Evolutionary conservation across 2,888 invertebrate genomes (phyloP).

Genomic region (Phasia obesa): DNA sequence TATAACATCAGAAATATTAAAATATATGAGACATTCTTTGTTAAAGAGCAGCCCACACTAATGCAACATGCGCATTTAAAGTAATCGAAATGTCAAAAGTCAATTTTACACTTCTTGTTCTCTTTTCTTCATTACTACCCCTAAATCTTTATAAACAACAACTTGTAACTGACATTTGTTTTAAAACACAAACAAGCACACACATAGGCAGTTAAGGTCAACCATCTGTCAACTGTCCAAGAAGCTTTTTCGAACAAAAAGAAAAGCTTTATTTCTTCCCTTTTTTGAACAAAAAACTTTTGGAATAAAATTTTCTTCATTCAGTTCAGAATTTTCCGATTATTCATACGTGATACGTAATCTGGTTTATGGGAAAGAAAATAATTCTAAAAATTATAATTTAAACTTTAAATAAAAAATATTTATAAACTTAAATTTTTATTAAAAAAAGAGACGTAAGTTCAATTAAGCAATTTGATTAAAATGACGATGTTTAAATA

Average conservation of each 20-base stretch:
- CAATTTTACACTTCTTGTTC: slow-evolving; percentile 40
- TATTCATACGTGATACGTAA: slow-evolving; percentile 75
- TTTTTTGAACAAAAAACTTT: slow-evolving; percentile 45
- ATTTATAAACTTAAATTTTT: slow-evolving; percentile 52
- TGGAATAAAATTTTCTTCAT: slow-evolving; percentile 76
- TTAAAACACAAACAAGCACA: not conserved
- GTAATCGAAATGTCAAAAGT: slow-evolving; percentile 66
- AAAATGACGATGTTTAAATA: slow-evolving; percentile 21
- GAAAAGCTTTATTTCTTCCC: slow-evolving; percentile 40
- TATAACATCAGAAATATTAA: not conserved
- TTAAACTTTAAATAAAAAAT: slow-evolving; percentile 39
- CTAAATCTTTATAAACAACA: slow-evolving; percentile 50
- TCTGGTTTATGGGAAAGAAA: slow-evolving; percentile 51
- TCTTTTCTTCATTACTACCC: slow-evolving; percentile 15
- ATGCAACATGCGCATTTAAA: slow-evolving; percentile 41
- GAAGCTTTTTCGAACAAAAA: slow-evolving; percentile 51
- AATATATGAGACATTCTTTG: slow-evolving; percentile 22
- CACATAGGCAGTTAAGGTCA: slow-evolving; percentile 44
- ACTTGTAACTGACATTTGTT: slow-evolving; percentile 57
- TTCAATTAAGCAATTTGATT: slow-evolving; percentile 69
- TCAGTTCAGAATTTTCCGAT: slow-evolving; percentile 80
- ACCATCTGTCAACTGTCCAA: slow-evolving; percentile 28
- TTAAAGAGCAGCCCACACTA: slow-evolving; percentile 3
- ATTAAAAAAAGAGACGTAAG: slow-evolving; percentile 81
- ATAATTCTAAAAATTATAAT: slow-evolving; percentile 66